phyloP scores from a whole-genome alignment of 2,888 invertebrate genomes.

The Idaea straminata region DNA sequence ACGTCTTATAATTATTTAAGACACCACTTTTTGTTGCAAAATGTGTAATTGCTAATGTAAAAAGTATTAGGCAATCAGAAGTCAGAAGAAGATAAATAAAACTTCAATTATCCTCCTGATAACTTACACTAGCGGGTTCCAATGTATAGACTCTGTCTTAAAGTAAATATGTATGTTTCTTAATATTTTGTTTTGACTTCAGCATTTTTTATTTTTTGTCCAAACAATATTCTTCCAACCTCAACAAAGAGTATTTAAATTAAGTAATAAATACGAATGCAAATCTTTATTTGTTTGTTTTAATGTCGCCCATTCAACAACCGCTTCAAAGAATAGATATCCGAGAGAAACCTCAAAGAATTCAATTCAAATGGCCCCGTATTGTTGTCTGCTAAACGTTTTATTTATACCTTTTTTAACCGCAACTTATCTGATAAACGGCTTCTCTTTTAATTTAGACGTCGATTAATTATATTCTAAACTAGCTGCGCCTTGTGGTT shows the following conservation, averaged over 20 bases:
- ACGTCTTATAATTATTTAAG: no score
- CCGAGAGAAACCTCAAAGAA: slow-evolving; percentile 54
- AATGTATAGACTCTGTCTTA: neutral
- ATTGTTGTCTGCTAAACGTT: slow-evolving; percentile 71
- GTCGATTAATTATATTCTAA: slow-evolving; percentile 55
- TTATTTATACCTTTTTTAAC: slow-evolving; percentile 57
- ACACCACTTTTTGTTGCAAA: no score
- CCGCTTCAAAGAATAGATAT: slow-evolving; percentile 42
- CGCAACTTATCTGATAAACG: slow-evolving; percentile 60
- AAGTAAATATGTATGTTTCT: slow-evolving; percentile 23
- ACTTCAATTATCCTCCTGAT: no score
- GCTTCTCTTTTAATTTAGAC: slow-evolving; percentile 46
- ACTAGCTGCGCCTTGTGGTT: no score
- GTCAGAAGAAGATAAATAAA: no score
- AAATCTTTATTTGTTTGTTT: slow-evolving; percentile 26
- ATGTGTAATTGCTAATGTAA: no score
- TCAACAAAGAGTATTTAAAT: slow-evolving; percentile 26
- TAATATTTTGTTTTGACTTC: slow-evolving; percentile 3
- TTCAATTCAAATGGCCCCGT: slow-evolving; percentile 69
- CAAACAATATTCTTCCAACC: slow-evolving; percentile 16
- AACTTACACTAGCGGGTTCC: no score
- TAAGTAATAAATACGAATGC: slow-evolving; percentile 30
- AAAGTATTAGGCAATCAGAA: no score
- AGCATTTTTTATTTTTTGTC: slow-evolving; percentile 7
- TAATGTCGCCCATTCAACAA: slow-evolving; percentile 39